Evolutionary conservation across 2,888 invertebrate genomes (phyloP).

Genomic region (Nomada flava): DNA sequence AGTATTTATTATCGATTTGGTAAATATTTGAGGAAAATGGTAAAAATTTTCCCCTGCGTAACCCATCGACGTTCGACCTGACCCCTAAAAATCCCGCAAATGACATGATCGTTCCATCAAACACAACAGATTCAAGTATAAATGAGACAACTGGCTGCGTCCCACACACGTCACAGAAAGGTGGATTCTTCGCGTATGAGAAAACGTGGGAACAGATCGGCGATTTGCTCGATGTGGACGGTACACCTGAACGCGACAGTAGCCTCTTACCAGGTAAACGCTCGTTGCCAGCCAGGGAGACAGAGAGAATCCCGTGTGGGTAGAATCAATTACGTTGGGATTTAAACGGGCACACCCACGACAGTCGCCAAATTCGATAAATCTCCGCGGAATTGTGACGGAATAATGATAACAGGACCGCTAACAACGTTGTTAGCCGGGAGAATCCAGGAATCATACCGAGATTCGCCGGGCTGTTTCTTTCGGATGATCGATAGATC

Average conservation of each 20-base stretch:
- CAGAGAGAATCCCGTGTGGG: constrained; percentile 61
- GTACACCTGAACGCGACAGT: constrained; percentile 52
- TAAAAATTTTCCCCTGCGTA: too few relatives aligned
- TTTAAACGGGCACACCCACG: constrained; percentile 68
- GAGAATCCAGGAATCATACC: background rate
- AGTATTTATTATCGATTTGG: too few relatives aligned
- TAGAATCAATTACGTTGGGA: constrained; percentile 73
- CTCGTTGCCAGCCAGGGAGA: constrained; percentile 12
- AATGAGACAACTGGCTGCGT: constrained; percentile 40
- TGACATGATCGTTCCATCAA: background rate
- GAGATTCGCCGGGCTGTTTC: constrained; percentile 16
- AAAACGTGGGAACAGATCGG: constrained; percentile 72
- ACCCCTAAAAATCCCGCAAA: background rate
- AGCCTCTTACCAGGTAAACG: constrained; percentile 11
- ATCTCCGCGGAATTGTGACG: constrained; percentile 60
- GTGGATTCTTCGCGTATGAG: constrained; percentile 41
- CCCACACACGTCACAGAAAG: constrained; percentile 60
- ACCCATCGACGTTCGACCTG: too few relatives aligned
- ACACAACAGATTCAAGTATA: background rate
- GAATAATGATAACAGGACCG: constrained; percentile 67
- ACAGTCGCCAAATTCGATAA: constrained; percentile 57
- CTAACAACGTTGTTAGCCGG: constrained; percentile 60
- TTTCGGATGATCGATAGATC: constrained; percentile 53
- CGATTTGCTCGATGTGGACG: constrained; percentile 66
- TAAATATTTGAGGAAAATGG: too few relatives aligned